These are phyloP conservation scores for Baryphthengus martii DNA, from an alignment of 2,113 vertebrate genomes.

Conservation along the genomic window DNA sequence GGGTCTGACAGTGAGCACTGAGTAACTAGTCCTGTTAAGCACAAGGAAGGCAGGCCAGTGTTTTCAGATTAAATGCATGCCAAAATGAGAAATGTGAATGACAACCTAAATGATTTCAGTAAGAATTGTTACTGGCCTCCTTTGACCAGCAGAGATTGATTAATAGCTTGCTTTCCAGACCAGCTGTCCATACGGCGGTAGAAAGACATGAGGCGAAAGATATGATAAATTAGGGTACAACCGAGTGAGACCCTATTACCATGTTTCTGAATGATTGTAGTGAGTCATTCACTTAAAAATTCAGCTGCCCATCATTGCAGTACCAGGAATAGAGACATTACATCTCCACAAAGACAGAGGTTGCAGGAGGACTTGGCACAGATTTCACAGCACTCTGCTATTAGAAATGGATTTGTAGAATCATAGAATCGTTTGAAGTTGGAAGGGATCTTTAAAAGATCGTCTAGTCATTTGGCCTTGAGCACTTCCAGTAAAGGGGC, in stretches of 20 bases:
- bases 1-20: not conserved
- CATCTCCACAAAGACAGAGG: not conserved
- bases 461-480: not conserved
- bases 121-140: slow-evolving; percentile 15
- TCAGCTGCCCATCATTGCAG: slow-evolving; percentile 23
- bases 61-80: not conserved
- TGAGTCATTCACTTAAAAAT: slow-evolving; percentile 57
- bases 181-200: not conserved
- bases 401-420: not conserved
- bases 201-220: not conserved
- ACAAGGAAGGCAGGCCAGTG: not conserved
- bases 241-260: slow-evolving; percentile 20
- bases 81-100: slow-evolving; percentile 31
- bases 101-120: slow-evolving; percentile 29
- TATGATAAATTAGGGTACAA: slow-evolving; percentile 55
- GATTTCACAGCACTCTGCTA: not conserved
- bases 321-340: slow-evolving; percentile 7
- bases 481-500: not conserved
- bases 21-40: not conserved
- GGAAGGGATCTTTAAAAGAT: not conserved
- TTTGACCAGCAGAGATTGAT: slow-evolving; percentile 46
- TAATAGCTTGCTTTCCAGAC: slow-evolving; percentile 43
- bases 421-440: not conserved
- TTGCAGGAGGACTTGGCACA: not conserved
- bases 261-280: slow-evolving; percentile 31